Evolutionary conservation across 2,113 vertebrate species (phyloP).

Genomic region (Varanus salvator): DNA sequence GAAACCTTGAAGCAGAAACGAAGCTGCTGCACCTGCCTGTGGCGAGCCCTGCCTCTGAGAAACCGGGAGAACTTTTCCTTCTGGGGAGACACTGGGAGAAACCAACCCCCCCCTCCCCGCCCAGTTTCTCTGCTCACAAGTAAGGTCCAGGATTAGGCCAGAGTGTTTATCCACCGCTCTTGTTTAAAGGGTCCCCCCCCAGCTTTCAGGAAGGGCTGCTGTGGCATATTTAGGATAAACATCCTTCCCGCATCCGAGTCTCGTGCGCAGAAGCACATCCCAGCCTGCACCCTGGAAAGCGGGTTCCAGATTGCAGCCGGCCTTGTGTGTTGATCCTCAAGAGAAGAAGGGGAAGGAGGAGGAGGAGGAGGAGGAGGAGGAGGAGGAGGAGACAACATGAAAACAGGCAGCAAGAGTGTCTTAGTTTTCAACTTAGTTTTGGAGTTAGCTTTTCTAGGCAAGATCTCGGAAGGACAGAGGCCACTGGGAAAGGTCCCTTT

Average conservation of each 20-base stretch:
- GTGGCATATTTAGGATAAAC: neutral
- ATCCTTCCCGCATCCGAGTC: neutral
- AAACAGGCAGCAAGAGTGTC: neutral
- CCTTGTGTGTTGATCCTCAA: neutral
- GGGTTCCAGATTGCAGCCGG: neutral
- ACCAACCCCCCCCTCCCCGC: no score
- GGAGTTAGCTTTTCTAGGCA: neutral
- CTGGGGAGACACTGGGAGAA: no score
- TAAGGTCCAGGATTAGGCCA: no score
- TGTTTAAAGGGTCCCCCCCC: neutral
- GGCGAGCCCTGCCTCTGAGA: no score
- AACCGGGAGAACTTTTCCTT: no score
- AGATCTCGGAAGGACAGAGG: neutral
- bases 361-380: no score
- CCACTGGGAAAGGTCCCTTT: neutral
- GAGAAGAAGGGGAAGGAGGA: no score
- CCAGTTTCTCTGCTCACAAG: no score
- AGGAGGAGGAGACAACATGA: no score
- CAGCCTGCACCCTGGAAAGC: neutral
- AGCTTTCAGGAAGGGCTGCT: neutral
- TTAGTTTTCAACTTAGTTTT: neutral
- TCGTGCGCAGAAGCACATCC: neutral
- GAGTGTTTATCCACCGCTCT: no score
- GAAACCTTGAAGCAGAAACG: no score
- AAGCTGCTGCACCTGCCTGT: no score